phyloP scores from a whole-genome alignment of 1,140 invertebrate species.

The Drosophila asahinai region DNA sequence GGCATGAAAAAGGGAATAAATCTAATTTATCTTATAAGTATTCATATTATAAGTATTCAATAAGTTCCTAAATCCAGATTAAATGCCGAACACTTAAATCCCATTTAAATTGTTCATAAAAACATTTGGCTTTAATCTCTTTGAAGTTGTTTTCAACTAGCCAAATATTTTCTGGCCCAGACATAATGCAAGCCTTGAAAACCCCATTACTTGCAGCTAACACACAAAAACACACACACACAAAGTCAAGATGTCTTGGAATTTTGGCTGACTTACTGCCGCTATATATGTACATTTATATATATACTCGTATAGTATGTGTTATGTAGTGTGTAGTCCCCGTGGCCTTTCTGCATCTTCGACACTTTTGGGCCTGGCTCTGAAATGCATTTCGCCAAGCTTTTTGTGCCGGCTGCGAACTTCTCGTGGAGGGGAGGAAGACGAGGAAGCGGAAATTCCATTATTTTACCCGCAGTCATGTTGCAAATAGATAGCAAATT shows the following conservation, averaged over 20 bases:
- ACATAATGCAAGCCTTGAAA: constrained; percentile 41
- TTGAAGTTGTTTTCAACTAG: constrained; percentile 9
- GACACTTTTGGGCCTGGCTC: constrained; percentile 42
- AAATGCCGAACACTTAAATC: too few species aligned
- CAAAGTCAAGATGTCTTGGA: constrained; percentile 32
- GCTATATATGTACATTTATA: constrained; percentile 2
- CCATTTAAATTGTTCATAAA: background rate
- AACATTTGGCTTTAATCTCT: constrained; percentile 9
- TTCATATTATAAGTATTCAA: too few species aligned
- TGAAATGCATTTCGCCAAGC: constrained; percentile 43
- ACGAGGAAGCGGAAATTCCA: constrained; percentile 21
- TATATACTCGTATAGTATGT: constrained; percentile 1
- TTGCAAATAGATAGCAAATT: constrained; percentile 51
- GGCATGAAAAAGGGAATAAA: background rate
- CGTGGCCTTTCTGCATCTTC: constrained; percentile 46
- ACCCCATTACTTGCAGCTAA: constrained; percentile 36
- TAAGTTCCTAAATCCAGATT: too few species aligned
- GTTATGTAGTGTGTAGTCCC: constrained; percentile 5
- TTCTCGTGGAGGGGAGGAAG: background rate
- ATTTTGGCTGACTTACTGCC: constrained; percentile 46
- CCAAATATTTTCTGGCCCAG: constrained; percentile 21
- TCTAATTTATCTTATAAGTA: too few species aligned
- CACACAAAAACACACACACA: constrained; percentile 6
- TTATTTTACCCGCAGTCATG: constrained; percentile 49
- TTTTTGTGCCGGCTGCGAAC: constrained; percentile 36